Evolutionary conservation across 2,113 vertebrate species (phyloP).

Genomic region (Hemiscyllium ocellatum): DNA sequence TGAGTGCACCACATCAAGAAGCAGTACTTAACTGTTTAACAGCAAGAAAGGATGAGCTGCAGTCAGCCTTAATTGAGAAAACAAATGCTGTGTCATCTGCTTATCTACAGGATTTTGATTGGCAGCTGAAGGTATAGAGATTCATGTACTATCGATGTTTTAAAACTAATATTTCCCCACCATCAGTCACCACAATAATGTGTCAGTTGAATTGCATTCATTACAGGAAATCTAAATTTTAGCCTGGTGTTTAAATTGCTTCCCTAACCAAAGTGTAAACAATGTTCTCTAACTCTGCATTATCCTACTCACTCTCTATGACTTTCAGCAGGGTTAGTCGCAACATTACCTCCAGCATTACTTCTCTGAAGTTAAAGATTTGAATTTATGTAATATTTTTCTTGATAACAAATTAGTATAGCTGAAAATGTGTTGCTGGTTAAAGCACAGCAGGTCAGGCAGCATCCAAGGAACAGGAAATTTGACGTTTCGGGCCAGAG

Average conservation of each 20-base stretch:
- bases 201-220: background rate
- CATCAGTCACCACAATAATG: background rate
- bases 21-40: conserved; percentile 67
- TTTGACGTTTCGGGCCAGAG: too few relatives aligned
- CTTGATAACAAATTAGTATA: background rate
- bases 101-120: conserved; percentile 86
- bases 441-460: too few relatives aligned
- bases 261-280: background rate
- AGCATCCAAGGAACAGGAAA: too few relatives aligned
- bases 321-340: background rate
- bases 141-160: background rate
- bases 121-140: conserved; percentile 82
- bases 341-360: background rate
- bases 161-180: background rate
- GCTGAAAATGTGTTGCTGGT: too few relatives aligned
- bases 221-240: background rate
- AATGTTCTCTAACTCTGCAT: background rate
- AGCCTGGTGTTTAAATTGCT: background rate
- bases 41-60: conserved; percentile 74
- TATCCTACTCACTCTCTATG: background rate
- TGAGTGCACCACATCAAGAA: conserved; percentile 57
- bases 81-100: conserved; percentile 73
- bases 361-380: background rate
- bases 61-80: conserved; percentile 62
- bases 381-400: background rate